Evolutionary conservation across 2,797 vertebrate species (phyloP).

Genomic region (Selene dorsalis): DNA sequence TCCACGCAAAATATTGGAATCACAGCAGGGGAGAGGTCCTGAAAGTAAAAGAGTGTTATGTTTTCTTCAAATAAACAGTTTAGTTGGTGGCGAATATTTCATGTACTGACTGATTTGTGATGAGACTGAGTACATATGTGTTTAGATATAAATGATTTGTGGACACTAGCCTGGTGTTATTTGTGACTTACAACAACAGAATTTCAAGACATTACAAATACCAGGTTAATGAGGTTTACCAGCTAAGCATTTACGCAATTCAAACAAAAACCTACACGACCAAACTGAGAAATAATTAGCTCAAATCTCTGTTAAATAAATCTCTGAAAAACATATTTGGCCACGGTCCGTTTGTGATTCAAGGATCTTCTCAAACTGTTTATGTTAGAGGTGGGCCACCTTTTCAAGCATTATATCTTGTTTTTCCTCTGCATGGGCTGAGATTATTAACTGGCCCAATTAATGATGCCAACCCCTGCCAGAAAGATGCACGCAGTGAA

Average conservation of each 20-base stretch:
- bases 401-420: conserved; percentile 8
- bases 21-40: background rate
- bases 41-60: conserved; percentile 14
- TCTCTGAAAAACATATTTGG: background rate
- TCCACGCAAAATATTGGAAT: conserved; percentile 12
- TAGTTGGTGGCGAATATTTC: conserved; percentile 1
- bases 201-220: conserved; percentile 2
- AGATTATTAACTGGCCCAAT: conserved; percentile 41
- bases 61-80: conserved; percentile 24
- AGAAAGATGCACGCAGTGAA: conserved; percentile 11
- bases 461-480: conserved; percentile 17
- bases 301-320: background rate
- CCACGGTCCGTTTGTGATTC: background rate
- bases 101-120: conserved; percentile 1
- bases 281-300: background rate
- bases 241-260: background rate
- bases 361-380: conserved; percentile 9
- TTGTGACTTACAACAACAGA: conserved; percentile 4
- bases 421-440: conserved; percentile 28
- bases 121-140: conserved; percentile 33
- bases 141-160: conserved; percentile 57
- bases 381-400: conserved; percentile 15
- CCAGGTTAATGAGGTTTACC: background rate
- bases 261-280: conserved; percentile 1
- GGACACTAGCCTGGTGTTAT: background rate